phyloP scores from a whole-genome alignment of 2,888 invertebrate species.

The Eristalis tenax region DNA sequence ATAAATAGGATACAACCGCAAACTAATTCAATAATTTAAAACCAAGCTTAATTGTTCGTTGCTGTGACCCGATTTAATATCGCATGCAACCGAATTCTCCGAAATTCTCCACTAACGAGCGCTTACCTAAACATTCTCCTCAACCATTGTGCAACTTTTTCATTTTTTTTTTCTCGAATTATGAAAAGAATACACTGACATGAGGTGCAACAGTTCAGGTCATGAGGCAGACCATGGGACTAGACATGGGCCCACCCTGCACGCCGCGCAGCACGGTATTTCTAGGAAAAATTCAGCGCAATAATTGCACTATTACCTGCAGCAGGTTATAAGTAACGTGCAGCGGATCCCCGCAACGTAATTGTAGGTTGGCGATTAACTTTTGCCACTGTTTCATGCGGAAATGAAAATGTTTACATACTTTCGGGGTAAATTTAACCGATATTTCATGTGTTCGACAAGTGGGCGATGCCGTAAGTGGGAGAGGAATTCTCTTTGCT shows the following conservation, averaged over 20 bases:
- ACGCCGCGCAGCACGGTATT: constrained; percentile 24
- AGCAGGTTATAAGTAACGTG: constrained; percentile 57
- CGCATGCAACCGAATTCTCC: background rate
- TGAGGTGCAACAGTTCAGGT: constrained; percentile 46
- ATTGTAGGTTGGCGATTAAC: constrained; percentile 69
- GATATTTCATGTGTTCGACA: constrained; percentile 71
- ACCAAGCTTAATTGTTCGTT: background rate
- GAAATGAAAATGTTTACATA: constrained; percentile 72
- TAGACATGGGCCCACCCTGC: constrained; percentile 23
- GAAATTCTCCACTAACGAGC: constrained; percentile 3
- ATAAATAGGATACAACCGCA: background rate
- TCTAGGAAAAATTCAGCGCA: constrained; percentile 60
- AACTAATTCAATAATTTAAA: background rate
- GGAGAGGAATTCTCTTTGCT: background rate
- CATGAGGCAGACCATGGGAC: constrained; percentile 13
- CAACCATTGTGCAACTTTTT: constrained; percentile 29
- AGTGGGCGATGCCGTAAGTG: constrained; percentile 10
- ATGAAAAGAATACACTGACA: constrained; percentile 41
- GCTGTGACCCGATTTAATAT: background rate
- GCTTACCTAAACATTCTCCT: constrained; percentile 31
- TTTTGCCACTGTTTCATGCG: constrained; percentile 72
- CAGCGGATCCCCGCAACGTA: constrained; percentile 61
- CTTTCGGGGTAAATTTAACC: constrained; percentile 68
- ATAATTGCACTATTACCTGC: constrained; percentile 55
- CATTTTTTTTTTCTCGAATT: constrained; percentile 32